Percentiles rank a stretch among this genome's conserved stretches.
phyloP scores from a whole-genome alignment of 2,888 invertebrate species.

The Pollenia angustigena region DNA sequence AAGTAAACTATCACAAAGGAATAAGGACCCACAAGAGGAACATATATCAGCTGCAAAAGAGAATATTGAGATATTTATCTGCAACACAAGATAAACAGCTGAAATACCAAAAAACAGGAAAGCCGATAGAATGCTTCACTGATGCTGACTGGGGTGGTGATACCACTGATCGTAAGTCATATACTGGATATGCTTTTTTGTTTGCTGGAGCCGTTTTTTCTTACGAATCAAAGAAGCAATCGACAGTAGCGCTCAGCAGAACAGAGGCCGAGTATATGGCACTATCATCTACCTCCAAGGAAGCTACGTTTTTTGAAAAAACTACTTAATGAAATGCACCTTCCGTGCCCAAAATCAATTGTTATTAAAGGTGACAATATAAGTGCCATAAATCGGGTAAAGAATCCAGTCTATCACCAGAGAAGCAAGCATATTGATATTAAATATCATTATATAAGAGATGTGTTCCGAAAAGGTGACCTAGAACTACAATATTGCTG shows the following conservation, averaged over 20 bases:
- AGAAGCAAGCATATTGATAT: conserved; percentile 70
- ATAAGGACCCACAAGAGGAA: conserved; percentile 30
- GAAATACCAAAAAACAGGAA: conserved; percentile 23
- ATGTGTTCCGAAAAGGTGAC: conserved; percentile 25
- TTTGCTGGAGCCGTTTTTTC: conserved; percentile 62
- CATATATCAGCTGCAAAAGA: conserved; percentile 25
- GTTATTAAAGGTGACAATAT: conserved; percentile 27
- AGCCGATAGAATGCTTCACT: conserved; percentile 9
- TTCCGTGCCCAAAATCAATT: conserved; percentile 16
- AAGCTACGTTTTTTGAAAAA: conserved; percentile 61
- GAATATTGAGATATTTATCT: conserved; percentile 29
- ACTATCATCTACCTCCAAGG: conserved; percentile 57
- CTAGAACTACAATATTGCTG: conserved; percentile 25
- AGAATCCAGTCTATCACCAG: conserved; percentile 65
- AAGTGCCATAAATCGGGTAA: conserved; percentile 52
- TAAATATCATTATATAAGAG: conserved; percentile 5
- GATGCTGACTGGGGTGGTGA: conserved; percentile 28
- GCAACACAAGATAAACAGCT: conserved; percentile 21
- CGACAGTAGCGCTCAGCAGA: conserved; percentile 39
- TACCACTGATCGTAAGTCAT: background rate
- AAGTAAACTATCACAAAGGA: conserved; percentile 19
- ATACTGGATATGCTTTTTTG: conserved; percentile 61
- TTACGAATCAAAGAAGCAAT: conserved; percentile 70
- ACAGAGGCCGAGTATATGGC: conserved; percentile 70
- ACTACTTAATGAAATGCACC: conserved; percentile 8